Percentiles rank a stretch among this genome's conserved stretches.
These are phyloP conservation scores for Sakesphorus luctuosus DNA, from an alignment of 2,113 vertebrate species.

Conservation along the genomic window DNA sequence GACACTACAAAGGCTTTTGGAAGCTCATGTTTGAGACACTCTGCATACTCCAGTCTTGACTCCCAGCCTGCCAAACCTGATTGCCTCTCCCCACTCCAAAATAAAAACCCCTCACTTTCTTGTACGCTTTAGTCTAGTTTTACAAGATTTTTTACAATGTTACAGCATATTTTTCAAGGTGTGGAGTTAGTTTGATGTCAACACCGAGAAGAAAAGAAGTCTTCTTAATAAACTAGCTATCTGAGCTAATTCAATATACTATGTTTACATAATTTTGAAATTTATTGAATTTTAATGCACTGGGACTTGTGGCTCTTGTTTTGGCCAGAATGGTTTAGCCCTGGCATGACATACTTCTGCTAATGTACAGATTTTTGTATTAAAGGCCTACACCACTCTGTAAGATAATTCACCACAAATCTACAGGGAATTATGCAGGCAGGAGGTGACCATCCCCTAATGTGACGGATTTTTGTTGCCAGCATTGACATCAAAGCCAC, in stretches of 20 bases:
- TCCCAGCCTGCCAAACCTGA: background rate
- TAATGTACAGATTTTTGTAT: slow-evolving; percentile 22
- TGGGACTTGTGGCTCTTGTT: slow-evolving; percentile 32
- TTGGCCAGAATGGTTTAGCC: background rate
- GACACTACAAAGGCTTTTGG: background rate
- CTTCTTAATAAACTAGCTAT: background rate
- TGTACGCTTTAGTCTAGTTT: background rate
- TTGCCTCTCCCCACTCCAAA: background rate
- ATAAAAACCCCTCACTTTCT: background rate
- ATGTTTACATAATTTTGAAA: background rate
- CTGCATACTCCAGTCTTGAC: background rate
- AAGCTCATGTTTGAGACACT: background rate
- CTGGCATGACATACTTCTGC: background rate
- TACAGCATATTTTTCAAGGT: background rate
- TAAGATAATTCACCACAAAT: slow-evolving; percentile 17
- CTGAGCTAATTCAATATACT: background rate
- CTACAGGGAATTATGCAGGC: slow-evolving; percentile 21
- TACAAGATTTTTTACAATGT: background rate
- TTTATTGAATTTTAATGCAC: background rate
- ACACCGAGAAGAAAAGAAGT: background rate
- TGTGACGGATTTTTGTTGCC: background rate
- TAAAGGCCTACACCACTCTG: background rate
- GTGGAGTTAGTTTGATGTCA: background rate
- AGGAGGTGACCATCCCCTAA: slow-evolving; percentile 20
- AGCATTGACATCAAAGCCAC: background rate